Conservation (phyloP, 2,797 vertebrate genomes). For the Sebastes trivittatus region DNA sequence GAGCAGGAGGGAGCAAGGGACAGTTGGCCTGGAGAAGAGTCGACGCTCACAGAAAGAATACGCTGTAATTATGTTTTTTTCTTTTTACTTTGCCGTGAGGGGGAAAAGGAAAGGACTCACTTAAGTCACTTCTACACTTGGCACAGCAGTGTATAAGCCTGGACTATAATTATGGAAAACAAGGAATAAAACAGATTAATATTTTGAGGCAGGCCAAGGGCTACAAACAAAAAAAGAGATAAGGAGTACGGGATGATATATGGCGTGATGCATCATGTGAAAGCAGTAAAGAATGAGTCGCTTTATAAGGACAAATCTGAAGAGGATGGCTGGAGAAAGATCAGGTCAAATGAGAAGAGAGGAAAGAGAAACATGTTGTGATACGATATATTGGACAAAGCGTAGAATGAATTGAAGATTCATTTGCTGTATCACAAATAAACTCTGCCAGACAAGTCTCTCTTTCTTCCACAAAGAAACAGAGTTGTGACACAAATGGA, state of each 20-base stretch:
- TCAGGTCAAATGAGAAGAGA: background rate
- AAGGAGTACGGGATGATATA: background rate
- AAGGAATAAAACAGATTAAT: conserved; percentile 34
- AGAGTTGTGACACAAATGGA: too few species aligned
- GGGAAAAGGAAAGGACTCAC: conserved; percentile 6
- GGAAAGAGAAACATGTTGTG: background rate
- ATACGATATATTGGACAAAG: background rate
- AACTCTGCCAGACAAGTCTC: background rate
- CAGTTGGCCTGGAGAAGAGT: conserved; percentile 30
- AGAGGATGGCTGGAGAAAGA: background rate
- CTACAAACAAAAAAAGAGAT: background rate
- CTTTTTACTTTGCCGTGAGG: conserved; percentile 37
- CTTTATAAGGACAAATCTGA: background rate
- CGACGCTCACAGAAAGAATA: conserved; percentile 19
- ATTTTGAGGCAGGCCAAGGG: conserved; percentile 25
- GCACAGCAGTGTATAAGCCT: conserved; percentile 9
- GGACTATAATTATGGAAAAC: conserved; percentile 45
- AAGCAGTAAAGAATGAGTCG: conserved; percentile 10
- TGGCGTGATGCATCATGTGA: conserved; percentile 38
- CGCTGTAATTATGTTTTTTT: conserved; percentile 53
- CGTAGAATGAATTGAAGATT: background rate
- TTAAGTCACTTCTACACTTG: conserved; percentile 17
- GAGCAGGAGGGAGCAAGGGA: conserved; percentile 8
- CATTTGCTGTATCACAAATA: background rate
- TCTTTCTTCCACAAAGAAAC: too few species aligned